Percentiles rank a stretch among this genome's conserved stretches.
Conservation (phyloP, 2,113 vertebrate species). For the Strigops habroptila region DNA sequence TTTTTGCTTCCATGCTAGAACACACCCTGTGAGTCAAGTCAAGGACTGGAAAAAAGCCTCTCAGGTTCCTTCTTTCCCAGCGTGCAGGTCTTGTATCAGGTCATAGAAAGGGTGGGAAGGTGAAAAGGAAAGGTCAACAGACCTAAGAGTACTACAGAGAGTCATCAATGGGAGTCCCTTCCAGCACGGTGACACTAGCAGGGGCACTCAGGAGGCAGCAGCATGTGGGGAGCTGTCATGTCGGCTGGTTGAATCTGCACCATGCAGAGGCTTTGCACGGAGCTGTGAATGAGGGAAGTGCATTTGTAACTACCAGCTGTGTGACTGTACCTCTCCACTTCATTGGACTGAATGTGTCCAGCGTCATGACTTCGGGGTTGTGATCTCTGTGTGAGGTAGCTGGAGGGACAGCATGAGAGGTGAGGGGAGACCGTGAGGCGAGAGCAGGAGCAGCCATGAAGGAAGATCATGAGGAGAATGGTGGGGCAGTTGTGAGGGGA, state of each 20-base stretch:
- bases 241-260: not conserved
- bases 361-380: rapidly evolving
- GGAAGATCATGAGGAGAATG: too few species aligned
- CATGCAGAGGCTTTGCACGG: rapidly evolving
- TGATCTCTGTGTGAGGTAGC: not conserved
- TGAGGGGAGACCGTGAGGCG: not conserved
- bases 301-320: not conserved
- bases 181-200: not conserved
- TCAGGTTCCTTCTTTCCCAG: not conserved
- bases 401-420: not conserved
- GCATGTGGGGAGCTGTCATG: not conserved
- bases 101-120: not conserved
- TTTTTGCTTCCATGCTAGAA: not conserved
- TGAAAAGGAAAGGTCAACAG: not conserved
- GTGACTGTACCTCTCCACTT: not conserved
- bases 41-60: not conserved
- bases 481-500: too few species aligned
- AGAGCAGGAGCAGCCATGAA: not conserved
- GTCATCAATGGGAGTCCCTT: not conserved
- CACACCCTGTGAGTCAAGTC: conserved; percentile 1
- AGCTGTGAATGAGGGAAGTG: not conserved
- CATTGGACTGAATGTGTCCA: rapidly evolving
- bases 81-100: rapidly evolving
- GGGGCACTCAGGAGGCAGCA: not conserved
- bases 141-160: not conserved